Percentiles rank a stretch among this genome's conserved stretches.
Evolutionary conservation across 2,797 vertebrate species (phyloP).

Genomic region (Psittacula echo): DNA sequence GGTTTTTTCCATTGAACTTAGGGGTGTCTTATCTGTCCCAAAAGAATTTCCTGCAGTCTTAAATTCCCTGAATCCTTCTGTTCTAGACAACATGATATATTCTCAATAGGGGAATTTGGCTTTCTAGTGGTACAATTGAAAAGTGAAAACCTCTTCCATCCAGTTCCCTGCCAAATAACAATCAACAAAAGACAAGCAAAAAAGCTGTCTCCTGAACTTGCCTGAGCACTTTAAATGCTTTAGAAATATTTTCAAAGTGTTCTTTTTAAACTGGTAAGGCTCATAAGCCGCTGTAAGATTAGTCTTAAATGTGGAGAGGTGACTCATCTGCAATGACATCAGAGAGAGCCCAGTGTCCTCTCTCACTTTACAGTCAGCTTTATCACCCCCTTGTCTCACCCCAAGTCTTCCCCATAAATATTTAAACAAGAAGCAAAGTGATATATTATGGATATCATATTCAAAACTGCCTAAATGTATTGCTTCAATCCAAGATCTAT

Average conservation of each 20-base stretch:
- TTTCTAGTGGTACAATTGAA: background rate
- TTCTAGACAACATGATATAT: background rate
- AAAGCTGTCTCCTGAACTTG: background rate
- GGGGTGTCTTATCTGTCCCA: background rate
- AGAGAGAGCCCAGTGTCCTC: background rate
- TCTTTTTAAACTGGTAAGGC: background rate
- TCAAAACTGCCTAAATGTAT: background rate
- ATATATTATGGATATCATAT: slow-evolving; percentile 43
- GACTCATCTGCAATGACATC: slow-evolving; percentile 40
- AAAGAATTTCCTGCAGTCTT: background rate
- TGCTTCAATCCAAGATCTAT: background rate
- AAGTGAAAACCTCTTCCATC: background rate
- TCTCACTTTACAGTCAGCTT: slow-evolving; percentile 23
- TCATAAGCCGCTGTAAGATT: background rate
- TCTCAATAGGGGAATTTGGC: background rate
- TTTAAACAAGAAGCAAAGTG: slow-evolving; percentile 59
- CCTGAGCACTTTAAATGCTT: background rate
- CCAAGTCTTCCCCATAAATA: slow-evolving; percentile 37
- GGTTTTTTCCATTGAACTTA: background rate
- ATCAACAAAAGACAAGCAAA: background rate
- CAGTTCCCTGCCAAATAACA: background rate
- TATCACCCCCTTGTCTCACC: background rate
- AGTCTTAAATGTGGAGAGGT: slow-evolving; percentile 5
- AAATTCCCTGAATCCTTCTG: background rate
- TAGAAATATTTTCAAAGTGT: background rate